A percentile compares a stretch with the other conserved stretches of the same genome.
phyloP scores from a whole-genome alignment of 2,113 vertebrate genomes.

The Lucifuga dentata region DNA sequence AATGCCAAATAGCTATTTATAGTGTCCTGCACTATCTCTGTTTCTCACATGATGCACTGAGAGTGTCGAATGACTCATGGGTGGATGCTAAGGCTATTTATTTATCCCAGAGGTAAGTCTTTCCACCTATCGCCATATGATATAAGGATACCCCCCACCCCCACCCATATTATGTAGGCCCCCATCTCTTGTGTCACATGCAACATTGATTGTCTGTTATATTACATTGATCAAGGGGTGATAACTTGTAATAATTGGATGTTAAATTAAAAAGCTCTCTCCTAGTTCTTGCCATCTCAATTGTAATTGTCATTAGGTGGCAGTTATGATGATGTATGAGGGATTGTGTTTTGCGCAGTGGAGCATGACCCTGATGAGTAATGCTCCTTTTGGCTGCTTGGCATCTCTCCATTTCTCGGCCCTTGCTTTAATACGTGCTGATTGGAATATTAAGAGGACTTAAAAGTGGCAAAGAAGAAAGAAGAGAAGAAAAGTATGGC shows the following conservation, averaged over 20 bases:
- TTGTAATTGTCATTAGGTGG: conserved; percentile 99
- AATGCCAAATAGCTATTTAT: conserved; percentile 84
- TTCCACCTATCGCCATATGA: conserved; percentile 27
- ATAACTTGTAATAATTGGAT: conserved; percentile 99
- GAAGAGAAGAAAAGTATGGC: conserved; percentile 39
- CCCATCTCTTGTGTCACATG: conserved; percentile 90
- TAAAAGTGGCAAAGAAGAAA: conserved; percentile 70
- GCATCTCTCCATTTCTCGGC: conserved; percentile 87
- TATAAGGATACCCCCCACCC: conserved; percentile 22
- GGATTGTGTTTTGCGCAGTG: conserved; percentile 97
- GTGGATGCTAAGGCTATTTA: neutral
- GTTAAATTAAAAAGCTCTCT: conserved; percentile 99
- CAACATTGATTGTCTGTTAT: conserved; percentile 99
- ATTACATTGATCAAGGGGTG: conserved; percentile 99
- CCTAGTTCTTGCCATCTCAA: conserved; percentile 98
- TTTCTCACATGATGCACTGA: conserved; percentile 1
- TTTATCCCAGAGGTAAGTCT: conserved; percentile 31
- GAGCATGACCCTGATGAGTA: conserved; percentile 95
- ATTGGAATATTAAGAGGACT: conserved; percentile 93
- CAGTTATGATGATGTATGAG: conserved; percentile 99
- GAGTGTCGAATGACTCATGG: conserved; percentile 26
- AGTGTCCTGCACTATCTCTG: conserved; percentile 36
- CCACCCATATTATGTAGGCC: conserved; percentile 18
- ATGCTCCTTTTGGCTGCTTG: conserved; percentile 92
- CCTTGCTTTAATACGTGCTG: conserved; percentile 87